Percentiles rank a stretch among this genome's conserved stretches.
Evolutionary conservation across 1,140 invertebrate genomes (phyloP).

Genomic region (Manduca sexta): DNA sequence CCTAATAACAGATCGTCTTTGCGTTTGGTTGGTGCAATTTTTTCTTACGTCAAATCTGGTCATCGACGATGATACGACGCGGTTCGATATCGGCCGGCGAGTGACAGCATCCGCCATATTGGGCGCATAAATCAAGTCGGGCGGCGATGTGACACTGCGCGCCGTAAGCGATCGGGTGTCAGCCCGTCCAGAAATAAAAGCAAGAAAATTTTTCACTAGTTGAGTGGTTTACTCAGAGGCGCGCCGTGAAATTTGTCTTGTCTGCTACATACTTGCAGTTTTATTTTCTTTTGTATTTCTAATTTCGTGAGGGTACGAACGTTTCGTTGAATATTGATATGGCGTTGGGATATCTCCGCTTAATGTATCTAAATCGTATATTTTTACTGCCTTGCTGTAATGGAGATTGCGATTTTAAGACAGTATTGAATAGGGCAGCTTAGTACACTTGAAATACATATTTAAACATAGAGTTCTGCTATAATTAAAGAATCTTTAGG

Average conservation of each 20-base stretch:
- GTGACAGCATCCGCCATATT: constrained; percentile 66
- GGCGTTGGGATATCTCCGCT: too few relatives aligned
- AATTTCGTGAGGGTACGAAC: not conserved
- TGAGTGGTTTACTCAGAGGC: constrained; percentile 61
- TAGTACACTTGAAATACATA: too few relatives aligned
- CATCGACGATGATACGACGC: constrained; percentile 45
- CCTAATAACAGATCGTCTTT: too few relatives aligned
- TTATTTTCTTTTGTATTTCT: constrained; percentile 20
- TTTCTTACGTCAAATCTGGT: constrained; percentile 26
- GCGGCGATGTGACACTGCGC: constrained; percentile 54
- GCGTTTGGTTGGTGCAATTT: constrained; percentile 12
- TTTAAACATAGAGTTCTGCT: too few relatives aligned
- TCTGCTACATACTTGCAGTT: constrained; percentile 23
- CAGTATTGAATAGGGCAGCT: too few relatives aligned
- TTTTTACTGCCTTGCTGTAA: too few relatives aligned
- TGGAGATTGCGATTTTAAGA: too few relatives aligned
- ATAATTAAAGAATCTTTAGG: too few relatives aligned
- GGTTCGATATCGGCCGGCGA: constrained; percentile 54
- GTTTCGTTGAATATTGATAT: too few relatives aligned
- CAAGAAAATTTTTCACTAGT: constrained; percentile 58
- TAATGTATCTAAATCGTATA: too few relatives aligned
- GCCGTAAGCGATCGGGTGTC: constrained; percentile 68
- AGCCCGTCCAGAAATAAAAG: constrained; percentile 63
- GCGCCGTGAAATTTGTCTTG: constrained; percentile 57
- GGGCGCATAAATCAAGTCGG: constrained; percentile 68